phyloP scores from a whole-genome alignment of 2,113 vertebrate species.

The Corydoras maculifer region DNA sequence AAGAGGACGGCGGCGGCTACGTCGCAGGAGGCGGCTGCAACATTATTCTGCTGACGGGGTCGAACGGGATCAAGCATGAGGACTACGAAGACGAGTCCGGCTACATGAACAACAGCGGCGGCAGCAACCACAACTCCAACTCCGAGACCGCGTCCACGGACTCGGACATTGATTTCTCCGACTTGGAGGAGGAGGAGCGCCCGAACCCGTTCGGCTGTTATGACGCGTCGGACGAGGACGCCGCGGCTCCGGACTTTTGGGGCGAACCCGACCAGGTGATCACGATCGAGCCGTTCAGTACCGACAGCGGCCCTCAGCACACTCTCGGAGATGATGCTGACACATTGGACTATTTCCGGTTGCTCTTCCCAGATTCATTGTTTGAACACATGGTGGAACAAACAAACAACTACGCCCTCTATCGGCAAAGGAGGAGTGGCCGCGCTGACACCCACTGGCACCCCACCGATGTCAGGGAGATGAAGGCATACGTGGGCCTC shows the following conservation, averaged over 20 bases:
- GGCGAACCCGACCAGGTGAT: conserved; percentile 73
- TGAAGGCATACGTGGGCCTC: conserved; percentile 69
- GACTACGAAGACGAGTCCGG: conserved; percentile 67
- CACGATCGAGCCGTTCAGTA: conserved; percentile 66
- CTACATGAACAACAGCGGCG: conserved; percentile 56
- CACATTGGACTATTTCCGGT: conserved; percentile 77
- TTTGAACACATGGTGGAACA: conserved; percentile 80
- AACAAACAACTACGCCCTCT: conserved; percentile 80
- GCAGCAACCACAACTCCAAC: conserved; percentile 55
- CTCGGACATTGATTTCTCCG: conserved; percentile 76
- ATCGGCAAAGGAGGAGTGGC: conserved; percentile 70
- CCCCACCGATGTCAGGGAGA: conserved; percentile 70
- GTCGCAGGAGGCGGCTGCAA: conserved; percentile 67
- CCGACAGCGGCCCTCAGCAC: conserved; percentile 70
- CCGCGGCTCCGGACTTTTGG: conserved; percentile 60
- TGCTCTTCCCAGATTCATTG: conserved; percentile 76
- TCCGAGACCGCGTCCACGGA: conserved; percentile 69
- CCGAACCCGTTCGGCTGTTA: conserved; percentile 63
- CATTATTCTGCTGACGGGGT: conserved; percentile 69
- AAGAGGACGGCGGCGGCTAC: conserved; percentile 63
- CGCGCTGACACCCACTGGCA: conserved; percentile 73
- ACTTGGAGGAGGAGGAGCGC: conserved; percentile 73
- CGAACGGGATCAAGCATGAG: conserved; percentile 68
- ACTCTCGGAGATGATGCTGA: conserved; percentile 74
- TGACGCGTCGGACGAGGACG: conserved; percentile 64